These are phyloP conservation scores for Sepioteuthis lessoniana DNA, from an alignment of 2,888 invertebrate species.

Conservation along the genomic window DNA sequence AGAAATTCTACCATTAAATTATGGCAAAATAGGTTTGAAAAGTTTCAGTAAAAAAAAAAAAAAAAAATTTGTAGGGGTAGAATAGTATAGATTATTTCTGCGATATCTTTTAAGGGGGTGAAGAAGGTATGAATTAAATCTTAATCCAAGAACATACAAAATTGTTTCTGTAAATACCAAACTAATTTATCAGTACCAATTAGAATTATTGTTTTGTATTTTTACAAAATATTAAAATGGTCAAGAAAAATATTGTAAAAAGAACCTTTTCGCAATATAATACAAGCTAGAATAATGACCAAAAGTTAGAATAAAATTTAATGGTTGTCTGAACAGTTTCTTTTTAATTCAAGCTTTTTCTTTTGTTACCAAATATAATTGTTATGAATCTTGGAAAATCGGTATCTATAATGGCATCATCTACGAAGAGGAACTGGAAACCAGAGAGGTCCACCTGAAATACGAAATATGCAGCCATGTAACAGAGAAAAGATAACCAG, in stretches of 20 bases:
- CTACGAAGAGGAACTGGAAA: neutral
- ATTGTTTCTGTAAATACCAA: too few species aligned
- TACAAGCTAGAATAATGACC: neutral
- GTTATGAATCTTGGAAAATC: neutral
- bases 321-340: conserved; percentile 15
- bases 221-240: neutral
- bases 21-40: too few species aligned
- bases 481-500: neutral
- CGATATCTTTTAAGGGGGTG: too few species aligned
- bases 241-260: neutral
- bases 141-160: too few species aligned
- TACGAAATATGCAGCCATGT: conserved; percentile 16
- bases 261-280: neutral
- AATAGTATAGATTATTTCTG: too few species aligned
- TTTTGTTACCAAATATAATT: neutral
- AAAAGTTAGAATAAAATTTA: neutral
- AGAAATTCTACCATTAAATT: too few species aligned
- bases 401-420: conserved; percentile 33
- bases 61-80: too few species aligned
- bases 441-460: conserved; percentile 19
- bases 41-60: too few species aligned
- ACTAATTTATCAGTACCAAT: too few species aligned
- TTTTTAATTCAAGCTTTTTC: neutral
- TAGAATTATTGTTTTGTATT: neutral
- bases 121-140: too few species aligned